Evolutionary conservation across 2,113 vertebrate genomes (phyloP), one percentile per base, ranked within the genome.

Genomic region (Cichladusa arquata): DNA sequence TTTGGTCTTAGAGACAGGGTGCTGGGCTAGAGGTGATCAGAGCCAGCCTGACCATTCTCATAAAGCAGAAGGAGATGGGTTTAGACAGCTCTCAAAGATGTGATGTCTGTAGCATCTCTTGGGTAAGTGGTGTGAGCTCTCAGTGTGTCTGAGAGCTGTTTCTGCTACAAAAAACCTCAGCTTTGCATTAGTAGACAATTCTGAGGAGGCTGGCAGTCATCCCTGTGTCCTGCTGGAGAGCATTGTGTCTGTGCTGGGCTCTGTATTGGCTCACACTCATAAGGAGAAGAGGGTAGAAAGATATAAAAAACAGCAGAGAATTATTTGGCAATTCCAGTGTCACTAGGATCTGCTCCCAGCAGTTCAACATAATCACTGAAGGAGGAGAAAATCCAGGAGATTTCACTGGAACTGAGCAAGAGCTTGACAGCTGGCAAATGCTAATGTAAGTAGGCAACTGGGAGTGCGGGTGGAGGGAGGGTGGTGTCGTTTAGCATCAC

Each of bases 391-490:
- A 94, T 91, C 54, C 90, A 70, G 66, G 89, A 95, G 84, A 48
- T 72, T 94, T 95, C 78, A 25, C 53, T 91, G 78, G 44, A 84
- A 72, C 47, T 61, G 81, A 88, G 81, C 78, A 76, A 89, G 70
- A 72, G 80, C 81, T 65, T 62, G 89, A 79, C 95, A 95, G 89
- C 93, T 93, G 94, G 89, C 73, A 84, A 91, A 89, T 54, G 90
- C 56, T 78, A 66, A 81, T 84, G 69, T 86, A 94, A 95, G 86
- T 78, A 94, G 92, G 91, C 91, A 97, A 84, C 44, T 19, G 89
- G 89, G 96, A 94, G 62, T 0, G 2, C 3, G 78, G 81, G 45
- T 38, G 84, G 66, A 76, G 62, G 84, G 73, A 91, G 53, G 29
- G 48, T 48, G 86, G 38, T 92, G 42, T 79, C 42, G 0, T 81